Conservation (phyloP, 1,140 invertebrate genomes). For the Thrips palmi region DNA sequence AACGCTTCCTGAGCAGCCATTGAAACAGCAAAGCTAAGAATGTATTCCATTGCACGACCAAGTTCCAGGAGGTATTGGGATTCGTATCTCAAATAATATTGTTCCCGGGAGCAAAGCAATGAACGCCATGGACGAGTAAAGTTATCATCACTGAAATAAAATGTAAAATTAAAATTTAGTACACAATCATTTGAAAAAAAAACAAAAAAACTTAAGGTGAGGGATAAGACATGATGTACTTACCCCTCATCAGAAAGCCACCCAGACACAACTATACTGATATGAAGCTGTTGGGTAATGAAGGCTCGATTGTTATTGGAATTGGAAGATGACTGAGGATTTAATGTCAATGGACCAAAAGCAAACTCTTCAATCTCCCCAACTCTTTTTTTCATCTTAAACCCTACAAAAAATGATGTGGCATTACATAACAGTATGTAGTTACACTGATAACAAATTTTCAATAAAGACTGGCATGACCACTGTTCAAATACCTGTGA, state of each 20-base stretch:
- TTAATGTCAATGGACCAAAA: slow-evolving; percentile 32
- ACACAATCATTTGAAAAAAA: slow-evolving; percentile 17
- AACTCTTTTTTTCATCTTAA: slow-evolving; percentile 51
- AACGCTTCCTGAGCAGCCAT: slow-evolving; percentile 54
- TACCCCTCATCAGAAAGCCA: slow-evolving; percentile 34
- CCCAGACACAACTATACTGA: slow-evolving; percentile 46
- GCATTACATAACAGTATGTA: neutral
- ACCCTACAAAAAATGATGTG: slow-evolving; percentile 25
- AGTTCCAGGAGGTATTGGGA: slow-evolving; percentile 45
- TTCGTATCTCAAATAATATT: slow-evolving; percentile 52
- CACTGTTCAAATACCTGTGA: slow-evolving; percentile 36
- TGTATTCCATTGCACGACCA: slow-evolving; percentile 41
- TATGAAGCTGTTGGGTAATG: slow-evolving; percentile 30
- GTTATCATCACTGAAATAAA: slow-evolving; percentile 20
- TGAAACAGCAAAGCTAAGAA: slow-evolving; percentile 40
- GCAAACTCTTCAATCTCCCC: slow-evolving; percentile 52
- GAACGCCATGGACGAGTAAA: slow-evolving; percentile 37
- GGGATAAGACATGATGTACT: slow-evolving; percentile 2
- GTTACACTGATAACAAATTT: slow-evolving; percentile 1
- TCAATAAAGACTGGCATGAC: too few species aligned
- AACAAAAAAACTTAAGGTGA: slow-evolving; percentile 1
- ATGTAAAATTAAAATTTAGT: neutral
- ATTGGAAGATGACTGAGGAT: slow-evolving; percentile 13
- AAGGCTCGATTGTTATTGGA: slow-evolving; percentile 7
- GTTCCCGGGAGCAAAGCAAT: slow-evolving; percentile 39